A percentile compares a stretch with the other conserved stretches of the same genome.
These are phyloP conservation scores for Aplocera efformata DNA, from an alignment of 2,888 invertebrate genomes.

Conservation along the genomic window DNA sequence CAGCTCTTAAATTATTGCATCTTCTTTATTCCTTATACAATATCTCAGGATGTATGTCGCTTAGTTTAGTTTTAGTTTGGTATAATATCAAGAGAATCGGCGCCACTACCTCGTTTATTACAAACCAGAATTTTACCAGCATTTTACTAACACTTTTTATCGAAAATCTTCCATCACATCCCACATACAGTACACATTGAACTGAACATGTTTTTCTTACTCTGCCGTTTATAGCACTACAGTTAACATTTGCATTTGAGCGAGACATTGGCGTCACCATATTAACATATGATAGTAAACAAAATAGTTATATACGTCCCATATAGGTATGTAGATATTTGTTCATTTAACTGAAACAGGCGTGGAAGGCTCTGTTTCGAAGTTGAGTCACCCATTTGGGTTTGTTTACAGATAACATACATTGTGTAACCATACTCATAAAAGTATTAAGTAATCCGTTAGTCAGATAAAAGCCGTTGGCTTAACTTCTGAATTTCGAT, in stretches of 20 bases:
- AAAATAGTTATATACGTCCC: conserved; percentile 38
- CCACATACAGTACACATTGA: conserved; percentile 74
- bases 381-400: too few species aligned
- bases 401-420: too few species aligned
- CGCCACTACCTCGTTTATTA: too few species aligned
- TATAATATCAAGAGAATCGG: too few species aligned
- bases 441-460: conserved; percentile 20
- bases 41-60: too few species aligned
- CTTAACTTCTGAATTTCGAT: too few species aligned
- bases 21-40: too few species aligned
- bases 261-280: conserved; percentile 28
- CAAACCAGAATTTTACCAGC: background rate
- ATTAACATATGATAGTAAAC: conserved; percentile 33
- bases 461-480: conserved; percentile 15
- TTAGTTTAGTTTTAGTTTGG: too few species aligned
- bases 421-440: conserved; percentile 6
- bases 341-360: conserved; percentile 9
- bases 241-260: conserved; percentile 30
- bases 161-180: conserved; percentile 58
- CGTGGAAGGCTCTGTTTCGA: conserved; percentile 3
- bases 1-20: too few species aligned
- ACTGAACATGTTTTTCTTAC: conserved; percentile 42
- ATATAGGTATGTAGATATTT: conserved; percentile 26
- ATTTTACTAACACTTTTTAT: conserved; percentile 40
- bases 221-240: conserved; percentile 26